Conservation (phyloP, 2,113 vertebrate species). For the Labeo catla region DNA sequence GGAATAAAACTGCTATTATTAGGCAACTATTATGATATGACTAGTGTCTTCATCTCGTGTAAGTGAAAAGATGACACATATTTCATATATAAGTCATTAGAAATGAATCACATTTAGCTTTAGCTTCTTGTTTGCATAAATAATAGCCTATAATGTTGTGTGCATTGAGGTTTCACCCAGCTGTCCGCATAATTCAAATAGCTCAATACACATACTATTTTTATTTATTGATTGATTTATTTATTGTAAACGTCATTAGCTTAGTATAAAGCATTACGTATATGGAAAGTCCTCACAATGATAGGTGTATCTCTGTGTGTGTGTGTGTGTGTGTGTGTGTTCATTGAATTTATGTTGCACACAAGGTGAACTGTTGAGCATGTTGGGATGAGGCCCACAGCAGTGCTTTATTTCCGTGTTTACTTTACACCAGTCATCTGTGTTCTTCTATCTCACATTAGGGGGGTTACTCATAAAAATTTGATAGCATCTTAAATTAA, state of each 20-base stretch:
- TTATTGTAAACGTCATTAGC: not conserved
- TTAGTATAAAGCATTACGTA: not conserved
- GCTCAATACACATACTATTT: no score
- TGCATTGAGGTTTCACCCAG: no score
- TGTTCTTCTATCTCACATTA: constrained; percentile 25
- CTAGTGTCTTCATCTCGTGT: not conserved
- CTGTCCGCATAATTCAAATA: not conserved
- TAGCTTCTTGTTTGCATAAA: no score
- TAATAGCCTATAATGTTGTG: no score
- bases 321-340: not conserved
- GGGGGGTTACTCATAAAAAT: constrained; percentile 43
- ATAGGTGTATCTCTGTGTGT: not conserved
- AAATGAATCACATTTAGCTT: no score
- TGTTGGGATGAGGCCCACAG: constrained; percentile 7
- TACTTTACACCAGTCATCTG: constrained; percentile 38
- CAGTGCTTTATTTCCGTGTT: constrained; percentile 40
- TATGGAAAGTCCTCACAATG: not conserved
- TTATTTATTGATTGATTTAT: no score
- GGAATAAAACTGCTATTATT: not conserved
- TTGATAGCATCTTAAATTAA: constrained; percentile 49
- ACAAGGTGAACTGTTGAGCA: constrained; percentile 22
- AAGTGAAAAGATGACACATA: no score
- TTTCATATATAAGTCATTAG: no score
- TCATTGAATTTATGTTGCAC: not conserved
- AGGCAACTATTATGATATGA: not conserved